Evolutionary conservation across 2,113 vertebrate species (phyloP).

Genomic region (Seriola quinqueradiata): DNA sequence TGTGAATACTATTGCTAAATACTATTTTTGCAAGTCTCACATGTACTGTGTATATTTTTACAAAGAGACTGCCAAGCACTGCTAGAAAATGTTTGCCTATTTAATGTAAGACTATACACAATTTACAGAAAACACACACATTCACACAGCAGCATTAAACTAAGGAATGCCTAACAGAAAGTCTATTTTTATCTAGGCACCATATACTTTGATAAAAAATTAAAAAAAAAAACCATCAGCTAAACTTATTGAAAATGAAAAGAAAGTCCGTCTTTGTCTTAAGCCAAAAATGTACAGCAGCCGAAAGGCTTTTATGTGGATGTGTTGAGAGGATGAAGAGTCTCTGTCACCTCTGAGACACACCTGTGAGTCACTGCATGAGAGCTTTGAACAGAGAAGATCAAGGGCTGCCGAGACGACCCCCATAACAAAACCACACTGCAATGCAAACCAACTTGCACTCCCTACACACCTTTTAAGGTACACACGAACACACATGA

Average conservation of each 20-base stretch:
- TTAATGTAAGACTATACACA: constrained; percentile 57
- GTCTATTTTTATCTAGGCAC: constrained; percentile 68
- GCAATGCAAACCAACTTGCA: constrained; percentile 31
- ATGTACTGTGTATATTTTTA: constrained; percentile 63
- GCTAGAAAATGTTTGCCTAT: constrained; percentile 60
- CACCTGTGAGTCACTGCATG: constrained; percentile 34
- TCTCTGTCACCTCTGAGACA: background rate
- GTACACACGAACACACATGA: constrained; percentile 8
- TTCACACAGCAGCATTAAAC: constrained; percentile 63
- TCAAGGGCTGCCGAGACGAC: constrained; percentile 49
- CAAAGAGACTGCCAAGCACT: constrained; percentile 68
- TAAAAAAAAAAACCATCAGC: constrained; percentile 2
- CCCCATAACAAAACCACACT: constrained; percentile 51
- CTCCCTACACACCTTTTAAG: background rate
- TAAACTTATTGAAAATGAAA: constrained; percentile 41
- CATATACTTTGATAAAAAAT: constrained; percentile 42
- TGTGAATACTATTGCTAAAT: constrained; percentile 83
- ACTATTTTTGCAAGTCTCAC: constrained; percentile 75
- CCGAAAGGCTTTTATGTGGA: constrained; percentile 30
- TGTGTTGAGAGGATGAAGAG: constrained; percentile 28
- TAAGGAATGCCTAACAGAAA: constrained; percentile 46
- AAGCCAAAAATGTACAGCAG: constrained; percentile 25
- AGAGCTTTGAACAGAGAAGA: constrained; percentile 30
- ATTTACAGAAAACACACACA: constrained; percentile 46
- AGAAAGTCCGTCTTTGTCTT: constrained; percentile 10